Evolutionary conservation across 1,140 invertebrate species (phyloP).

Genomic region (Danaus melanippus): DNA sequence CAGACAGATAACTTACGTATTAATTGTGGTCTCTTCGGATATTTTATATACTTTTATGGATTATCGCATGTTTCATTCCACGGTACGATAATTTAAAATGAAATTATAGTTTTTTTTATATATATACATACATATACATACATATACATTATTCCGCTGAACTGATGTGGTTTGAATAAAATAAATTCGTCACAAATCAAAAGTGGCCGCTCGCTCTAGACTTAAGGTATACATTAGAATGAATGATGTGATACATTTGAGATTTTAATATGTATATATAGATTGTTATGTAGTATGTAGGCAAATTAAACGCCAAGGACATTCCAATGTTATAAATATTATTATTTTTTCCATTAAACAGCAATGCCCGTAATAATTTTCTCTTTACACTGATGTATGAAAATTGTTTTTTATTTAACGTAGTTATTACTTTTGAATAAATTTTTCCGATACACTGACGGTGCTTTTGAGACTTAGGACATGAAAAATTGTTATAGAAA

Average conservation of each 20-base stretch:
- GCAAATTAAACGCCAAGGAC: constrained; percentile 23
- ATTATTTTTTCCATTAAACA: too few species aligned
- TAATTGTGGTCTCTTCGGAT: too few species aligned
- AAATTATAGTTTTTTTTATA: too few species aligned
- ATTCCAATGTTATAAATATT: neutral
- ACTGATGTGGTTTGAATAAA: constrained; percentile 8
- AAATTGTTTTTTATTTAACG: too few species aligned
- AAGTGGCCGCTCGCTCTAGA: constrained; percentile 25
- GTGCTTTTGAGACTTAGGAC: constrained; percentile 11
- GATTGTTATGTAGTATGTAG: constrained; percentile 68
- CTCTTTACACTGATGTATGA: too few species aligned
- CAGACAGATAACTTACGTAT: too few species aligned
- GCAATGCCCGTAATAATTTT: too few species aligned
- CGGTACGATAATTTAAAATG: too few species aligned
- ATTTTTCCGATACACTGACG: neutral
- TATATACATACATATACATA: too few species aligned
- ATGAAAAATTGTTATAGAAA: constrained; percentile 19
- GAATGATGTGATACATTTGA: constrained; percentile 67
- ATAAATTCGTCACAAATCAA: constrained; percentile 21
- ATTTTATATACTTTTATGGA: too few species aligned
- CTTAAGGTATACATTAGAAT: constrained; percentile 59
- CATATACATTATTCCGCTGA: neutral
- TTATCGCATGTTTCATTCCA: too few species aligned
- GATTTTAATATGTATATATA: constrained; percentile 59
- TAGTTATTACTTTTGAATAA: too few species aligned